These are phyloP conservation scores for Dolichallabes microphthalmus DNA, from an alignment of 2,113 vertebrate species.

Conservation along the genomic window DNA sequence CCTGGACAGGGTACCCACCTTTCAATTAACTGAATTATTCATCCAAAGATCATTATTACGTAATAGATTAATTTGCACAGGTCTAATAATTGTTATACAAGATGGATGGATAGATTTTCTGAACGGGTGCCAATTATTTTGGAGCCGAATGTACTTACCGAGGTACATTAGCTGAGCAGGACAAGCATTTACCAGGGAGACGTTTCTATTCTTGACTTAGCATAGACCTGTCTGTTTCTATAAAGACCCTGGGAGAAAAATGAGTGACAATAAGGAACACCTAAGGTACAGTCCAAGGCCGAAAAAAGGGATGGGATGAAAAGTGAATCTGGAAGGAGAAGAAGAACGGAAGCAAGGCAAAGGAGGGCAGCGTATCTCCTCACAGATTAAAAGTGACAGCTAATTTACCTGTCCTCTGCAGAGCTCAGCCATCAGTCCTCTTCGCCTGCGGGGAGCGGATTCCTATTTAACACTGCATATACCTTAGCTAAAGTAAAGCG, in stretches of 20 bases:
- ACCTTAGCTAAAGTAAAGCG: constrained; percentile 27
- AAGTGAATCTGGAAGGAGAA: constrained; percentile 4
- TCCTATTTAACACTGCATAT: constrained; percentile 27
- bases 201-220: background rate
- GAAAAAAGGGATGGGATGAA: background rate
- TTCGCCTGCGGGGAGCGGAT: background rate
- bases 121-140: background rate
- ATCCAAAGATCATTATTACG: too few relatives aligned
- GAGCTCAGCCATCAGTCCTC: constrained; percentile 12
- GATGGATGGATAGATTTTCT: background rate
- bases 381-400: constrained; percentile 52
- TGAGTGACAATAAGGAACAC: background rate
- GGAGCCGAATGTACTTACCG: background rate
- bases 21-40: too few relatives aligned
- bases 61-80: too few relatives aligned
- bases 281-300: constrained; percentile 20
- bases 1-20: too few relatives aligned
- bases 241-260: background rate
- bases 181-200: background rate
- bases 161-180: background rate
- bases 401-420: constrained; percentile 52
- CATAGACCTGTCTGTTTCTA: constrained; percentile 17
- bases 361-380: constrained; percentile 46
- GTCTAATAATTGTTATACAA: too few relatives aligned
- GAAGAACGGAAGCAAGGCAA: background rate